Conservation (phyloP, 1,140 invertebrate species). For the Papilio machaon region DNA sequence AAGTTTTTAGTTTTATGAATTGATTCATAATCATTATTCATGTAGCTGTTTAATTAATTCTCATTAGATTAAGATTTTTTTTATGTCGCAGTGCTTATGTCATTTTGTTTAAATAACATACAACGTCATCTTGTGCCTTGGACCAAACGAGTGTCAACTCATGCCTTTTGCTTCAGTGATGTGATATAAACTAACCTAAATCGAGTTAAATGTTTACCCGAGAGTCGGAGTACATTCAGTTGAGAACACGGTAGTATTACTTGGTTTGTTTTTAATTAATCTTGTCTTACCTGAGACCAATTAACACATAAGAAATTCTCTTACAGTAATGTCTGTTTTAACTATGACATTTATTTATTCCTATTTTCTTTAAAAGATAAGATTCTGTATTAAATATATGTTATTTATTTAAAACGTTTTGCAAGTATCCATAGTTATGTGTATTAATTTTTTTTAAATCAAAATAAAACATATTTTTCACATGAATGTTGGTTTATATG, state of each 20-base stretch:
- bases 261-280: constrained; percentile 17
- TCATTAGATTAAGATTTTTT: too few relatives aligned
- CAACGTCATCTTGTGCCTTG: background rate
- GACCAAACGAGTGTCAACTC: constrained; percentile 9
- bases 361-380: background rate
- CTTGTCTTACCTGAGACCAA: background rate
- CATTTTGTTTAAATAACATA: background rate
- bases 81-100: too few relatives aligned
- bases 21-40: background rate
- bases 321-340: background rate
- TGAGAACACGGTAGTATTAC: background rate
- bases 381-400: too few relatives aligned
- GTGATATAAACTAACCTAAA: constrained; percentile 21
- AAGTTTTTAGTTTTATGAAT: background rate
- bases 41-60: too few relatives aligned
- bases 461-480: background rate
- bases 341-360: background rate
- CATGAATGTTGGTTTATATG: background rate
- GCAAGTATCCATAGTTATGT: too few relatives aligned
- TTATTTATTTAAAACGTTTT: too few relatives aligned
- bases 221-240: background rate
- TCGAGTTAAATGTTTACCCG: background rate
- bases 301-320: background rate
- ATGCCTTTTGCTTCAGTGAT: constrained; percentile 11
- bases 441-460: too few relatives aligned